Evolutionary conservation across 92 coral and sea anemone species (phyloP), one percentile per base, ranked within the genome.

Genomic region (Zoanthus solanderi): DNA sequence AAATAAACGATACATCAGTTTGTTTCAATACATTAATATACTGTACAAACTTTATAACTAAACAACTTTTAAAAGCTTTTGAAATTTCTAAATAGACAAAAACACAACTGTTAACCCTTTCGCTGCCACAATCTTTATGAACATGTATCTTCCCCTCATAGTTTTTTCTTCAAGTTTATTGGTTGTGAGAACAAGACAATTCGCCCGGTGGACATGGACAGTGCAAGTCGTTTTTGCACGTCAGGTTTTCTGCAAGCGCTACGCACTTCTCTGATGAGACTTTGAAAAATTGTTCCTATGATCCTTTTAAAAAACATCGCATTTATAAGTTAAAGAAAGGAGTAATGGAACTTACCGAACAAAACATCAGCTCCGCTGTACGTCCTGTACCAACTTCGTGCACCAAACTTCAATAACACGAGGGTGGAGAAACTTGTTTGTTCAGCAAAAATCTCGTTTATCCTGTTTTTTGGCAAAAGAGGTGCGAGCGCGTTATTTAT

Each of bases 221-320:
- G 79, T 52, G 60, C 79, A 75, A 10, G 79, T 42, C 44, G 44
- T 75, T 75, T 46, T 75, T 63, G 79, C 61, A 75, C 79, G 79
- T 50, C 61, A 47, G 60, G 79, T 52, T 75, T 75, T 75, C 79
- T 23, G 60, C 60, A 75, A 75, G 63, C 79, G 23, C 37, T 75
- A 75, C 65, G 61, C 44, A 47, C 42, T 75, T 23, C 23, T 23
- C 80, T 76, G 80, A 76, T 76, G 65, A 76, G 80, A 65, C 80
- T 76, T 76, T 76, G 80, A 76, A 52, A 76, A 76, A 52, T 48
- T 75, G 79, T 75, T 44, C 34, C 79, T 75, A 46, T 76, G 65
- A 76, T 53, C 65, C 80, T 76, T 76, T 76, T 76, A 76, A 76
- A 76, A 76, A 76, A 76, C 63, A 76, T 71, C 18, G 76, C 76